A percentile compares a stretch with the other conserved stretches of the same genome.
Evolutionary conservation across 2,113 vertebrate genomes (phyloP).

Genomic region (Ageneiosus marmoratus): DNA sequence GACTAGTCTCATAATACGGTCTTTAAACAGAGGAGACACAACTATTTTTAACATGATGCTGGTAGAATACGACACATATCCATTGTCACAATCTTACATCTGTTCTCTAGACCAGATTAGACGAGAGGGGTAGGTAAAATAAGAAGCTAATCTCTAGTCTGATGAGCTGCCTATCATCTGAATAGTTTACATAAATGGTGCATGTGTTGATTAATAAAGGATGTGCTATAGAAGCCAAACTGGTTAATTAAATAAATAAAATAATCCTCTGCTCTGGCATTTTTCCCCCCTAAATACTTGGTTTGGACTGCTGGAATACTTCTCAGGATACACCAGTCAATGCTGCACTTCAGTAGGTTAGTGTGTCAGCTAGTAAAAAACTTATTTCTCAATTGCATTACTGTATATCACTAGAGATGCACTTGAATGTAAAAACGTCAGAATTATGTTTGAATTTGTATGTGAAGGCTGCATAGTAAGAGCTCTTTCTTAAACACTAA

Average conservation of each 20-base stretch:
- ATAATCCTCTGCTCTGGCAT: no score
- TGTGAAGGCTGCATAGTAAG: neutral
- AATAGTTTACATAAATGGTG: neutral
- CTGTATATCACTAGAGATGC: neutral
- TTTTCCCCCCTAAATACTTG: neutral
- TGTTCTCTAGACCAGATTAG: neutral
- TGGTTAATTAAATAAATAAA: neutral
- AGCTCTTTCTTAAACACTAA: neutral
- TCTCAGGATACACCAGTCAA: neutral
- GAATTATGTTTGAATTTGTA: neutral
- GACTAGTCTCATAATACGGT: neutral
- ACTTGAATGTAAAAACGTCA: neutral
- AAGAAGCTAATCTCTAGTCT: neutral
- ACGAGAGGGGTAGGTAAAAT: neutral
- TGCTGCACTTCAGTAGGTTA: neutral
- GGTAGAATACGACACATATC: no score
- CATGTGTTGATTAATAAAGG: neutral
- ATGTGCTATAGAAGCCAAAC: neutral
- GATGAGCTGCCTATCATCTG: neutral
- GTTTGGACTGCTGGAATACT: neutral
- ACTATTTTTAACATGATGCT: neutral
- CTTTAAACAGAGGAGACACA: neutral
- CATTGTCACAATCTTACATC: no score
- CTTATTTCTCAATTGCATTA: neutral
- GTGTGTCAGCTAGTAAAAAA: neutral